A percentile compares a stretch with the other conserved stretches of the same genome.
These are phyloP conservation scores for Alosa sapidissima DNA, from an alignment of 2,797 vertebrate genomes.

Conservation along the genomic window DNA sequence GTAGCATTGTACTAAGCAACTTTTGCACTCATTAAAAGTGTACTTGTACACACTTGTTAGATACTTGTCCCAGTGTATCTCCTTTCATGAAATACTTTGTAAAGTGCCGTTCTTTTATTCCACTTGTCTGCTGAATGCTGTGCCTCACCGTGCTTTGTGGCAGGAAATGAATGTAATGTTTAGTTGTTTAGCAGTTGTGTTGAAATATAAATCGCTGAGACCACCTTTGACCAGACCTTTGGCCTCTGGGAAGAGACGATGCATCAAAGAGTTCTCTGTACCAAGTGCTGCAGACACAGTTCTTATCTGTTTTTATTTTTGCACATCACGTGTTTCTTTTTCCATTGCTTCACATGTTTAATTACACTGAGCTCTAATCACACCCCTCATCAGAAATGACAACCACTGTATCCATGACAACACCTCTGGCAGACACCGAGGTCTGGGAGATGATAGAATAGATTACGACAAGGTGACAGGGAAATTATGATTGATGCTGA, in stretches of 20 bases:
- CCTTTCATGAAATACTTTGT: not conserved
- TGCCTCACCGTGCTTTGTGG: not conserved
- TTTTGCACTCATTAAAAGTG: no score
- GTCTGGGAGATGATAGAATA: slow-evolving; percentile 19
- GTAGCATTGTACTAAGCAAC: no score
- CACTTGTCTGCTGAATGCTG: not conserved
- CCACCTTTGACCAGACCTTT: no score
- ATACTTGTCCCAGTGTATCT: not conserved
- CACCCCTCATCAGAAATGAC: slow-evolving; percentile 45
- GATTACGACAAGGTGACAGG: slow-evolving; percentile 31
- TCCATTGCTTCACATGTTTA: slow-evolving; percentile 31
- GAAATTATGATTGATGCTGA: slow-evolving; percentile 34
- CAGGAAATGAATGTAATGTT: not conserved
- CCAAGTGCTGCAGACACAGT: not conserved
- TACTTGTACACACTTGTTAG: no score
- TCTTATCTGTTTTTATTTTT: not conserved
- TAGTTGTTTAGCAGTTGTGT: not conserved
- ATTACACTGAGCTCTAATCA: slow-evolving; percentile 39
- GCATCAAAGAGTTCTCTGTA: not conserved
- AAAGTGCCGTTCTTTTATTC: not conserved
- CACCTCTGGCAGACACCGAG: slow-evolving; percentile 31
- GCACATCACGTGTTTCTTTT: not conserved
- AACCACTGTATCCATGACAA: slow-evolving; percentile 47
- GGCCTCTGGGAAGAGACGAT: no score
- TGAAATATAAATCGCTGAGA: no score